These are phyloP conservation scores for Valencia hispanica DNA, from an alignment of 2,797 vertebrate species.

Conservation along the genomic window DNA sequence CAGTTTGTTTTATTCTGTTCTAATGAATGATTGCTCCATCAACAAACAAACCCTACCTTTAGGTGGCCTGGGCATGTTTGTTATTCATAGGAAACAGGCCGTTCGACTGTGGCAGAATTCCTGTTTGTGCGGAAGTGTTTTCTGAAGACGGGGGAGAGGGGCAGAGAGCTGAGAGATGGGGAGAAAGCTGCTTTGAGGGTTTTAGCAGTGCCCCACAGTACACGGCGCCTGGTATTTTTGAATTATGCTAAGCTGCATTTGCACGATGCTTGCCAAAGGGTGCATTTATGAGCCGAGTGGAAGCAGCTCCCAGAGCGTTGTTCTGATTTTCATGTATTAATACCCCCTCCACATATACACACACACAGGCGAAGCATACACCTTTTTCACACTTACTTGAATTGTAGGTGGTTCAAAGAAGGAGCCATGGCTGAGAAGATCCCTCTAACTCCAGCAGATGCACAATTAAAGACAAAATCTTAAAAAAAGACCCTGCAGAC, in stretches of 20 bases:
- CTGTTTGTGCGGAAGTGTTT: constrained; percentile 60
- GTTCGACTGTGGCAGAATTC: constrained; percentile 46
- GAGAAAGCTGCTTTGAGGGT: constrained; percentile 76
- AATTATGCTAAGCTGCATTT: constrained; percentile 77
- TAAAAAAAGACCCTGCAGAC: constrained; percentile 66
- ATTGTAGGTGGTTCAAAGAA: constrained; percentile 11
- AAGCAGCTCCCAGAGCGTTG: constrained; percentile 38
- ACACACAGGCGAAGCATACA: constrained; percentile 22
- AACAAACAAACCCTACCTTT: constrained; percentile 41
- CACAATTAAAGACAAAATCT: constrained; percentile 68
- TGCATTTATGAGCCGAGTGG: constrained; percentile 61
- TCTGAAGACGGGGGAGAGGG: constrained; percentile 56
- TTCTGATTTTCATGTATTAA: constrained; percentile 42
- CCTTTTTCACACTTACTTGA: constrained; percentile 50
- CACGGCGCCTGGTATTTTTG: constrained; percentile 75
- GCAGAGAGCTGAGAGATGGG: constrained; percentile 55
- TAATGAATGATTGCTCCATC: constrained; percentile 34
- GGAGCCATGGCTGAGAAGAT: constrained; percentile 52
- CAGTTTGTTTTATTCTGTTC: constrained; percentile 1
- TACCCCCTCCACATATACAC: constrained; percentile 15
- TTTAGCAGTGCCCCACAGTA: constrained; percentile 62
- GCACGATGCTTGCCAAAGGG: constrained; percentile 59
- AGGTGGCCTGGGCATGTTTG: constrained; percentile 30
- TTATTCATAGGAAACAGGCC: constrained; percentile 44
- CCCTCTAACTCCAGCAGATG: constrained; percentile 69